phyloP scores from a whole-genome alignment of 2,113 vertebrate species.

The Melospiza melodia region DNA sequence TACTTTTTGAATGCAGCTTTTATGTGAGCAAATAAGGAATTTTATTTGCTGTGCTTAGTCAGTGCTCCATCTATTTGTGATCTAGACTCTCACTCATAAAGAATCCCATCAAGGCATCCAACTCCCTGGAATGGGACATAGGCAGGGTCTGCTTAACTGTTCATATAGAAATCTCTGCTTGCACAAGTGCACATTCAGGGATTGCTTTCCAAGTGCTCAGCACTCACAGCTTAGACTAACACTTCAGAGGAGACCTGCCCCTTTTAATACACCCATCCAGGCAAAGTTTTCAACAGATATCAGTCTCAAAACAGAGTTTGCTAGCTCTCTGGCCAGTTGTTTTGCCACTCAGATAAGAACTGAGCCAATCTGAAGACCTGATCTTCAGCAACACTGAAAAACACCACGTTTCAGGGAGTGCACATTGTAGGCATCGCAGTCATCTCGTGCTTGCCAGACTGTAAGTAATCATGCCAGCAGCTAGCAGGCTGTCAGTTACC shows the following conservation, averaged over 20 bases:
- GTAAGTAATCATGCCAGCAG: slow-evolving; percentile 39
- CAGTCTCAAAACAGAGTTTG: background rate
- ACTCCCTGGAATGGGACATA: background rate
- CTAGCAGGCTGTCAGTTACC: slow-evolving; percentile 55
- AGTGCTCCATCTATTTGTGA: slow-evolving; percentile 40
- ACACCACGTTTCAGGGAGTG: background rate
- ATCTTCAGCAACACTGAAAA: background rate
- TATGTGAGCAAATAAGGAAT: slow-evolving; percentile 56
- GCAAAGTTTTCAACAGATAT: background rate
- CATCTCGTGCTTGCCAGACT: slow-evolving; percentile 20
- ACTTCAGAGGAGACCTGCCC: background rate
- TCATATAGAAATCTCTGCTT: background rate
- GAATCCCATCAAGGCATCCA: slow-evolving; percentile 15
- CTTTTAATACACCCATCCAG: background rate
- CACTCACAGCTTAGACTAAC: background rate
- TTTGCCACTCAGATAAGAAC: background rate
- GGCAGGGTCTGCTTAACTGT: background rate
- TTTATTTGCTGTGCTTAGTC: slow-evolving; percentile 18
- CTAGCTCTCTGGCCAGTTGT: background rate
- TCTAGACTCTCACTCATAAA: slow-evolving; percentile 27
- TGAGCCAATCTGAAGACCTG: background rate
- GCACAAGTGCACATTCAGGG: background rate
- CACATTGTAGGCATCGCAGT: background rate
- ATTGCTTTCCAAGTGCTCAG: background rate
- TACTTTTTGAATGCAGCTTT: slow-evolving; percentile 17